Evolutionary conservation across 2,888 invertebrate species (phyloP), one percentile per base, ranked within the genome.

Genomic region (Orthonychiurus folsomi): DNA sequence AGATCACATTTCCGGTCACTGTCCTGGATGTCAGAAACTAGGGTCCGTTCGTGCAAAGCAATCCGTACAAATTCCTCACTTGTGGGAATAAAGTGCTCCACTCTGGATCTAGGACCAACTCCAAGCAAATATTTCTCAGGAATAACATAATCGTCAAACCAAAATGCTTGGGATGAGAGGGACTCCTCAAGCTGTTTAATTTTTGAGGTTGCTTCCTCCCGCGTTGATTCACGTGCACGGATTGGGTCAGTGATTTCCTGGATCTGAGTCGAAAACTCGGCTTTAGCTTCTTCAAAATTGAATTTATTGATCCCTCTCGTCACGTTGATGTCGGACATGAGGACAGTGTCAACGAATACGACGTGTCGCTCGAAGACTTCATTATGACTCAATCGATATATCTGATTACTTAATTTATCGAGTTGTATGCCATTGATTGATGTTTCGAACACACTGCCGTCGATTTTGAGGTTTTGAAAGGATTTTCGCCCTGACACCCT

Each of bases 401-500:
- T 23, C 27, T 50, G 55, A 5, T 24, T 3, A 24, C 20, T 24
- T 9, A 62, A n/a, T 1, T 56, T 5, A 9, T 62, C 60, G 2
- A 65, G 59, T 2, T 57, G 15, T n/a, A 56, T 25, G 15, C 27
- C 58, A 24, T 62, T 64, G 50, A 64, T 58, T 21, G 48, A 47
- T 5, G 21, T 12, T n/a, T 61, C 59, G 48, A 55, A 26, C 1
- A 64, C 21, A 26, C 55, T 48, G 2, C 64, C 64, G 2, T 47
- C 28, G n/a, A 50, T 28, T 15, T 61, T 28, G 12, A 63, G 55
- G 3, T 26, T 47, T 25, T 58, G n/a, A 24, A 70, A 63, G 21
- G 56, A 63, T 50, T 70, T 70, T 15, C 50, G 23, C 26, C 70
- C 70, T 24, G 55, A 37, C 12, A 70, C 58, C 2, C 24, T 21